phyloP scores from a whole-genome alignment of 2,797 vertebrate genomes.

The Eutrigla gurnardus region DNA sequence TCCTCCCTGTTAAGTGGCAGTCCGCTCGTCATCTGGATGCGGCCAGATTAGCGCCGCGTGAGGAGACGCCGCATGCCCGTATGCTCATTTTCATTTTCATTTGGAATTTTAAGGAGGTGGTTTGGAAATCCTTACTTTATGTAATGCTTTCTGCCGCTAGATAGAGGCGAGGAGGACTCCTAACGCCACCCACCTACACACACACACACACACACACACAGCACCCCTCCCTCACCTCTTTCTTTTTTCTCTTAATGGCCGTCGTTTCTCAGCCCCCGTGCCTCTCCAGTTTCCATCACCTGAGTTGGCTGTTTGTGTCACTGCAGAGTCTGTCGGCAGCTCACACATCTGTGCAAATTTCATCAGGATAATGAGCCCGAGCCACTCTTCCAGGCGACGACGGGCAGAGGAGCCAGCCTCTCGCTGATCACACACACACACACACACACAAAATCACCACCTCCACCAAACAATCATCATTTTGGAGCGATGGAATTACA shows the following conservation, averaged over 20 bases:
- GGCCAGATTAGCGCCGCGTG: constrained; percentile 78
- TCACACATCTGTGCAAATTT: constrained; percentile 85
- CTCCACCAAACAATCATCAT: constrained; percentile 58
- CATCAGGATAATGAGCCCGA: constrained; percentile 85
- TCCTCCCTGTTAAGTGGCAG: constrained; percentile 85
- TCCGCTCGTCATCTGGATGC: constrained; percentile 81
- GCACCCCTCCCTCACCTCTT: constrained; percentile 63
- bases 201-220: constrained; percentile 13
- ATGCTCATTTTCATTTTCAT: constrained; percentile 74
- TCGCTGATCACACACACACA: constrained; percentile 41
- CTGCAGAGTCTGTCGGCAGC: constrained; percentile 81
- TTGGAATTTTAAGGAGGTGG: constrained; percentile 77
- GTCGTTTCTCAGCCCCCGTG: constrained; percentile 77
- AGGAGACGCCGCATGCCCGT: constrained; percentile 50
- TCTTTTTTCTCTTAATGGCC: constrained; percentile 78
- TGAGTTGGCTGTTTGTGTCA: constrained; percentile 84
- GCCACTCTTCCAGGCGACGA: constrained; percentile 73
- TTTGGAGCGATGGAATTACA: constrained; percentile 69
- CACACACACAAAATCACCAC: constrained; percentile 37
- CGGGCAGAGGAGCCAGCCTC: constrained; percentile 63
- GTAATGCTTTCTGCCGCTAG: constrained; percentile 65
- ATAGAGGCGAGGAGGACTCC: constrained; percentile 52
- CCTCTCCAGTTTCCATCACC: constrained; percentile 84
- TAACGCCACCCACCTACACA: not conserved
- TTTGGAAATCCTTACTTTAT: constrained; percentile 82